Evolutionary conservation across 2,888 invertebrate species (phyloP).

Genomic region (Philonicus albiceps): DNA sequence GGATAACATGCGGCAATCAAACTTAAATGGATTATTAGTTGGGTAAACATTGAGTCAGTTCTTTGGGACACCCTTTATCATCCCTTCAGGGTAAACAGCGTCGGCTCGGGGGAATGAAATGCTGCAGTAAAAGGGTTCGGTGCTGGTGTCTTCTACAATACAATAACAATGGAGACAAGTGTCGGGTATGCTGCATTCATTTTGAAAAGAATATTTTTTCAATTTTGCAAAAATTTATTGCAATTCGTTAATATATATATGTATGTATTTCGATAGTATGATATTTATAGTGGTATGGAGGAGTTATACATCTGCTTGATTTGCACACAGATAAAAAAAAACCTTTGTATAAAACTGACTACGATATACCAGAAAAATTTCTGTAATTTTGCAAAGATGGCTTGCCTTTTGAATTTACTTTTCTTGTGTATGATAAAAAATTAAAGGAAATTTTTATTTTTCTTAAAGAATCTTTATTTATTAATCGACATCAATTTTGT

Average conservation of each 20-base stretch:
- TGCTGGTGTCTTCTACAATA: neutral
- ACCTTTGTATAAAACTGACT: no score
- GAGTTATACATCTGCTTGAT: no score
- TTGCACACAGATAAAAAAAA: no score
- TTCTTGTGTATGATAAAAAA: no score
- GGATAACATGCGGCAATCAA: conserved; percentile 50
- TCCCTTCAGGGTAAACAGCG: neutral
- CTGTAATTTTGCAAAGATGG: no score
- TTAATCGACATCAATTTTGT: no score
- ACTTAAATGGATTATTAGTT: conserved; percentile 50
- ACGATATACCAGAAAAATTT: no score
- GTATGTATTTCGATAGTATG: neutral
- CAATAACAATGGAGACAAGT: neutral
- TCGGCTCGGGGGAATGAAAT: neutral
- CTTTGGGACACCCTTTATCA: conserved; percentile 3
- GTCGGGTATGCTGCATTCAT: neutral
- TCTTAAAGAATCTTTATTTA: no score
- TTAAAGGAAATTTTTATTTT: no score
- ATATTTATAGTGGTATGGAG: neutral
- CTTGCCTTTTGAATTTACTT: no score
- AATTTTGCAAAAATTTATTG: neutral
- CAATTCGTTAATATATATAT: neutral
- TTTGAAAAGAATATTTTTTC: neutral
- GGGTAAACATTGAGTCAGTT: conserved; percentile 48
- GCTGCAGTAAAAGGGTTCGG: neutral